Conservation (phyloP, 2,797 vertebrate genomes). For the Chloroceryle inda region DNA sequence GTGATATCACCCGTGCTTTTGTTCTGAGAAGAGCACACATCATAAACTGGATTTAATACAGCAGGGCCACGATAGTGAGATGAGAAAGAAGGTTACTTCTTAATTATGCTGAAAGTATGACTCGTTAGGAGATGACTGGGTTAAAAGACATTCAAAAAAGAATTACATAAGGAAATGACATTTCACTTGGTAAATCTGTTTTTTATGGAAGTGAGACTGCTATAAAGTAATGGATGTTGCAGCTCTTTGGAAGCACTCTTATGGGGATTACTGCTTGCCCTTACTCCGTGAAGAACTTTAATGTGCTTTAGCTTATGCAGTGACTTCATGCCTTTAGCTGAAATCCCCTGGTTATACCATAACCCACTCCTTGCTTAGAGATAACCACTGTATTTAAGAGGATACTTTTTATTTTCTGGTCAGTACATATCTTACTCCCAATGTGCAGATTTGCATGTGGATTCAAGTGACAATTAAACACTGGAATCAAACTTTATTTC, state of each 20-base stretch:
- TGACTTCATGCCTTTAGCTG: not conserved
- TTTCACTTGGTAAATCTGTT: constrained; percentile 16
- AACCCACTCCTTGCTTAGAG: not conserved
- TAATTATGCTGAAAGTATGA: not conserved
- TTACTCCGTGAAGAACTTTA: not conserved
- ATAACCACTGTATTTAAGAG: not conserved
- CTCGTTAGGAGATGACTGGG: not conserved
- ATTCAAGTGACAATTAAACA: not conserved
- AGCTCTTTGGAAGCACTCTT: not conserved
- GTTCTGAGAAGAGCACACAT: not conserved
- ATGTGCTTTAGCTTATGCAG: not conserved
- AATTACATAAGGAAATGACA: constrained; percentile 28
- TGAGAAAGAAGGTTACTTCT: not conserved
- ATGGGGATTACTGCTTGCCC: not conserved
- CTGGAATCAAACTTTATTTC: not conserved
- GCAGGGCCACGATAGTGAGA: not conserved
- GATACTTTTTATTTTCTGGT: not conserved
- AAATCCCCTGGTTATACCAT: not conserved
- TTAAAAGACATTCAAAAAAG: constrained; percentile 15
- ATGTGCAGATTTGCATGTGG: not conserved
- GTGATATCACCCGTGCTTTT: not conserved
- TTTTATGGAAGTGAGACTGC: not conserved
- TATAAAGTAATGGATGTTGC: not conserved
- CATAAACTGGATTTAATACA: not conserved
- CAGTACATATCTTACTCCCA: not conserved